A percentile compares a stretch with the other conserved stretches of the same genome.
Conservation (phyloP, 2,888 invertebrate species). For the Chloromyia formosa region DNA sequence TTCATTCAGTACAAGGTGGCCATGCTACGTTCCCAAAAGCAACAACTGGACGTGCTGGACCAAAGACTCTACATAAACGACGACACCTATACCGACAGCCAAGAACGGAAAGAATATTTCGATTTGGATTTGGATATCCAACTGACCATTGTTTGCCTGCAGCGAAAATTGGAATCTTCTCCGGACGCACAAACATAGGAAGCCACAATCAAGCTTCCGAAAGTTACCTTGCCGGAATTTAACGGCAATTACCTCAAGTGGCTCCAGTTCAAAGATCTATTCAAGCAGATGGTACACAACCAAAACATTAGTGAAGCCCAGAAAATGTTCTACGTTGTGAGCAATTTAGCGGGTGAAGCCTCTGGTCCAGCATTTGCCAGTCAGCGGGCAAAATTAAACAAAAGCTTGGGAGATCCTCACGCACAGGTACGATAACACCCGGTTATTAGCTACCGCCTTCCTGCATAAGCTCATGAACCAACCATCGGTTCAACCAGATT, state of each 20-base stretch:
- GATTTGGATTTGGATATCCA: too few species aligned
- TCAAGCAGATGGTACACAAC: conserved; percentile 8
- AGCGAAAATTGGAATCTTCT: too few species aligned
- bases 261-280: neutral
- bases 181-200: too few species aligned
- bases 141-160: too few species aligned
- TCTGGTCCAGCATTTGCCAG: neutral
- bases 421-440: too few species aligned
- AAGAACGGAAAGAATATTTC: too few species aligned
- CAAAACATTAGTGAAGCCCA: neutral
- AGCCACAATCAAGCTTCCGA: neutral
- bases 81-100: too few species aligned
- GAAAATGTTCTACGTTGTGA: neutral
- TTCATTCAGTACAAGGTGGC: too few species aligned
- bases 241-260: neutral
- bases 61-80: too few species aligned
- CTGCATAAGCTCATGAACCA: neutral
- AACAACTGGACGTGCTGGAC: too few species aligned
- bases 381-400: neutral
- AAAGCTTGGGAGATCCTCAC: too few species aligned
- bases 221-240: neutral
- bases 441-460: neutral
- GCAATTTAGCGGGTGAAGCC: neutral
- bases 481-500: neutral
- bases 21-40: too few species aligned